These are phyloP conservation scores for Paramacrobiotus metropolitanus DNA, from an alignment of 1,140 invertebrate species.

Conservation along the genomic window DNA sequence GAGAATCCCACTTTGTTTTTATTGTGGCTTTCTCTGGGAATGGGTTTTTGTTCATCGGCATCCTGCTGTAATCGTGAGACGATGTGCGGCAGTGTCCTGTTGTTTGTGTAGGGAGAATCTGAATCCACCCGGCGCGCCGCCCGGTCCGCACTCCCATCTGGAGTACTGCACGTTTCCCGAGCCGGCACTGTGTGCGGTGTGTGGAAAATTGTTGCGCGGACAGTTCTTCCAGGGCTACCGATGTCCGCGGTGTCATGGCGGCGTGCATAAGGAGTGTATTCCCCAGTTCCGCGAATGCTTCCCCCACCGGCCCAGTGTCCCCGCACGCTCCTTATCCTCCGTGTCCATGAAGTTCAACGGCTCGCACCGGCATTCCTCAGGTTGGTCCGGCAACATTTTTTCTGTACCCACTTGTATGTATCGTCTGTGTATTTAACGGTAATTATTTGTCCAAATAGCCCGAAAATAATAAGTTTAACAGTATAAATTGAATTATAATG, in stretches of 20 bases:
- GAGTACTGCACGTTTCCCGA: slow-evolving; percentile 59
- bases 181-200: slow-evolving; percentile 51
- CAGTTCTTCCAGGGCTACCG: slow-evolving; percentile 40
- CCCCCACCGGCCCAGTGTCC: not conserved
- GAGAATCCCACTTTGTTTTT: too few species aligned
- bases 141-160: slow-evolving; percentile 55
- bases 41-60: slow-evolving; percentile 8
- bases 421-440: not conserved
- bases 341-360: not conserved
- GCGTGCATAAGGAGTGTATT: slow-evolving; percentile 18
- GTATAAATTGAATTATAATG: too few species aligned
- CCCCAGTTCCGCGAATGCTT: slow-evolving; percentile 9
- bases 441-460: too few species aligned
- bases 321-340: too few species aligned
- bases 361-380: too few species aligned
- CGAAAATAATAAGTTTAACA: too few species aligned
- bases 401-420: not conserved
- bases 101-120: slow-evolving; percentile 48
- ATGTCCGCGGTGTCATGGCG: slow-evolving; percentile 17
- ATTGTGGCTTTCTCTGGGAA: too few species aligned
- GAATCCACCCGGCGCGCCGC: slow-evolving; percentile 44
- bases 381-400: too few species aligned
- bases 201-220: slow-evolving; percentile 67
- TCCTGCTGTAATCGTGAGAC: slow-evolving; percentile 3
- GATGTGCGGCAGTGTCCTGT: slow-evolving; percentile 12